Percentiles rank a stretch among this genome's conserved stretches.
Conservation (phyloP, 2,888 invertebrate species). For the Adineta ricciae region DNA sequence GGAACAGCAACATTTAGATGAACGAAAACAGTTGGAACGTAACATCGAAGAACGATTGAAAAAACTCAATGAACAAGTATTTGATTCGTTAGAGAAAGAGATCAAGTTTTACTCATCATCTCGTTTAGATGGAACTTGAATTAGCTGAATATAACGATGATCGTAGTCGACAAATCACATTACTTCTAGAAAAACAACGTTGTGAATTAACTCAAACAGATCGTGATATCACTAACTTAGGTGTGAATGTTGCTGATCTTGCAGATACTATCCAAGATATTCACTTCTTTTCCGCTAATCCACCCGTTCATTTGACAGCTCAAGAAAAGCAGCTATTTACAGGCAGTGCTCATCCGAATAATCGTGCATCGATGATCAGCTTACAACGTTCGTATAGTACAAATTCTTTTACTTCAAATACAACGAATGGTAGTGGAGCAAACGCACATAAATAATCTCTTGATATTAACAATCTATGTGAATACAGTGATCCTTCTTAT, state of each 20-base stretch:
- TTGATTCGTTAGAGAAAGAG: neutral
- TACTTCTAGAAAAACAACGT: neutral
- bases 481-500: neutral
- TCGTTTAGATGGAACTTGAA: neutral
- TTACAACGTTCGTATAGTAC: slow-evolving; percentile 7
- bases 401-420: neutral
- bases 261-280: neutral
- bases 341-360: neutral
- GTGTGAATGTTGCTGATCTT: neutral
- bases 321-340: neutral
- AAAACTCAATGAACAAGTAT: slow-evolving; percentile 7
- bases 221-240: neutral
- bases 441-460: neutral
- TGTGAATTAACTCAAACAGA: neutral
- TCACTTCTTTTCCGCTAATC: neutral
- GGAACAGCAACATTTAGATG: slow-evolving; percentile 1
- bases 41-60: neutral
- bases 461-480: neutral
- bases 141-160: slow-evolving; percentile 2
- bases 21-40: neutral
- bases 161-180: neutral
- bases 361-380: neutral
- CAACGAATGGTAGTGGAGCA: neutral
- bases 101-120: neutral
- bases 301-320: neutral